Conservation (phyloP, 1,140 invertebrate species). For the Rhagoletis zephyria region DNA sequence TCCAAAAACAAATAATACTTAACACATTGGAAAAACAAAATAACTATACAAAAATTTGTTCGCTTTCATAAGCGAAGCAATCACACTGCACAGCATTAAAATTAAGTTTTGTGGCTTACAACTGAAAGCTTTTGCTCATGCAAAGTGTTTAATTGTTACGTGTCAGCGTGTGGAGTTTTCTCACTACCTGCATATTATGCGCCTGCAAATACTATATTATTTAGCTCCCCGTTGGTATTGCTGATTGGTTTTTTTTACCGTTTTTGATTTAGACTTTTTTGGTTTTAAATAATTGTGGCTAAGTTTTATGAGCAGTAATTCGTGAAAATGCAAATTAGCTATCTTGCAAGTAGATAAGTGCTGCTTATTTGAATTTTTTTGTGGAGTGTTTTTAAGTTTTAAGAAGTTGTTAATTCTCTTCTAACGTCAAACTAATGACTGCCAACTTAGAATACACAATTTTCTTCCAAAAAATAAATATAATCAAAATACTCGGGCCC, state of each 20-base stretch:
- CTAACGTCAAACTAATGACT: neutral
- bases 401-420: neutral
- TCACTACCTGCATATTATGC: neutral
- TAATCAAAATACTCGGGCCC: too few relatives aligned
- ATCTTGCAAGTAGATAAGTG: neutral
- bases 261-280: neutral
- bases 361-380: constrained; percentile 5
- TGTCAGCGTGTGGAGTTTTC: neutral
- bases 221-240: neutral
- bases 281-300: neutral
- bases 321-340: constrained; percentile 24
- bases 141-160: neutral
- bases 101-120: neutral
- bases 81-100: neutral
- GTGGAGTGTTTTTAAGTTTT: neutral
- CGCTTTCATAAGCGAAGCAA: neutral
- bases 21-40: too few relatives aligned
- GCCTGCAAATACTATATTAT: neutral
- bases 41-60: neutral
- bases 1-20: too few relatives aligned
- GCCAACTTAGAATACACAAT: too few relatives aligned
- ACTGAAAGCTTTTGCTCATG: neutral
- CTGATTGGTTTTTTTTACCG: neutral
- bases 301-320: neutral
- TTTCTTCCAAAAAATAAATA: too few relatives aligned